Base-by-base conservation (phyloP, 2,888 invertebrate genomes). In the Drosophila demipolita region DNA sequence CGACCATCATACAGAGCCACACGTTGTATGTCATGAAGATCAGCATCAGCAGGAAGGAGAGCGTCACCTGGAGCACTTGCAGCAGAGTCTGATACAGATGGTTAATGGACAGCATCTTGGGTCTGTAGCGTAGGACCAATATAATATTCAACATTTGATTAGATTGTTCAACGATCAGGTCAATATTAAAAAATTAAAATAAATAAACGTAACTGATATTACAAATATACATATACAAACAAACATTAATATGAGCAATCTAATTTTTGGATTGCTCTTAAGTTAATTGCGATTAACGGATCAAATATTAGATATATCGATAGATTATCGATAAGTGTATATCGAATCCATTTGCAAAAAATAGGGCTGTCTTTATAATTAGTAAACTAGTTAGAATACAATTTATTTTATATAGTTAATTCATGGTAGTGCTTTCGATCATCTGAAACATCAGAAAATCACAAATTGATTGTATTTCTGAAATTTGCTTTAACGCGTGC, bases 11-110 rank as follows among this genome's bases (percentile, higher is more conserved):
- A 92, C 98, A 98, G 69, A 99, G 94, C 97, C 98, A 99, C 23
- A 96, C 96, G 92, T 99, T 99, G 95, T 98, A 99, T 1, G 98
- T 98, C 99, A 99, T 99, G 93, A 99, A 98, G 83, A 98, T 97
- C 92, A 99, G 94, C 99, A 99, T 99, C 58, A 99, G 94, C 93
- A 98, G 96, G 93, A 99, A 98, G 82, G 98, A 97, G 75, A 98
- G 94, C 67, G 97, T 95, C 90, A 99, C 97, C 94, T 98, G 98
- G 26, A 98, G 90, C 74, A 98, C 96, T 92, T 99, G 98, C 23
- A 99, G 95, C 57, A 96, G 93, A 20, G 98, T 98, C 94, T 99
- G 98, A 93, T 96, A 96, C 65, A 95, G 95, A 93, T 99, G 98
- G 92, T 96, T 95, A 87, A 94, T 93, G 88, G 97, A 98, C 91